Evolutionary conservation across 2,888 invertebrate species (phyloP), one percentile per base, ranked within the genome.

Genomic region (Nephrotoma flavescens): DNA sequence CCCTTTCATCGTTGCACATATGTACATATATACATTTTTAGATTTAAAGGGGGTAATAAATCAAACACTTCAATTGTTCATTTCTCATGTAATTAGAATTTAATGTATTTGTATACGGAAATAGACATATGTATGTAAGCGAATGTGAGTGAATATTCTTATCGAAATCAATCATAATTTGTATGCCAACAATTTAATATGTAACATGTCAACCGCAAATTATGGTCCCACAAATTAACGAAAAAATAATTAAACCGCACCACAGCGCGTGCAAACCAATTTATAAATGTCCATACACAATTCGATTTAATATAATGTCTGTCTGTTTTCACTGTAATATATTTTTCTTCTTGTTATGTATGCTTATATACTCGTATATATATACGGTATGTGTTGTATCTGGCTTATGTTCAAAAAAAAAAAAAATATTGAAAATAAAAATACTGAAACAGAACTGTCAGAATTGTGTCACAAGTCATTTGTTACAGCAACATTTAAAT

Each of bases 391-490:
- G 12, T 52, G 19, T 57, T 19, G 31, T 71, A 84, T 84, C 42
- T 84, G 84, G 41, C 84, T 84, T 84, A 71, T 71, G 71, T 84
- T 42, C 12, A 84, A 84, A 84, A 84, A 84, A 42, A 84, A 84
- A 84, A 4, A 11, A n/a, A 47, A 47, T n/a, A 47, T n/a, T 71
- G 6, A 7, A 71, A 71, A 71, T 71, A 71, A 15, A 85, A 19
- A 11, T 11, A 45, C 85, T 44, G 19, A 31, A 85, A 44, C 42
- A 44, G 9, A 85, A 85, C 42, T 85, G 44, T 85, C 85, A 85
- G 42, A 85, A 85, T 85, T 85, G 85, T 85, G 85, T 85, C 85
- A 85, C 85, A 85, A 85, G 85, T 85, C 85, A 44, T 85, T 85
- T 85, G 85, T 44, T 85, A 85, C 45, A 85, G 44, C 42, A 85